Evolutionary conservation across 2,113 vertebrate genomes (phyloP), one percentile per base, ranked within the genome.

Genomic region (Channa argus): DNA sequence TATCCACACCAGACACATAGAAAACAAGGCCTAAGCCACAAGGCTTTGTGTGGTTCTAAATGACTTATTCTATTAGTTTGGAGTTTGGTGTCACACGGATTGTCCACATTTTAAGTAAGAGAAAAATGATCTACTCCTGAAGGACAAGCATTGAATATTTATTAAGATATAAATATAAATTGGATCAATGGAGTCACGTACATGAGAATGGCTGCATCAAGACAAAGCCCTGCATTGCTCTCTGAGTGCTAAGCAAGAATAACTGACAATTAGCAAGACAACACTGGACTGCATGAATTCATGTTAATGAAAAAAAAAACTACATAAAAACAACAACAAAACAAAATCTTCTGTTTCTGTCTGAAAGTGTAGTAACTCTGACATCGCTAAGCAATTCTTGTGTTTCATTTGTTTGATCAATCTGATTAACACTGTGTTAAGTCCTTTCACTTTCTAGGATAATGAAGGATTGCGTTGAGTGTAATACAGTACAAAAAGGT

Each of bases 391-490:
- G 67, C 67, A 56, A 53, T 70, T 76, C 41, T 38, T 63, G 43
- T 14, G 44, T 81, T 84, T 64, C n/a, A 82, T 84, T 79, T 55
- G 63, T 64, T 78, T 77, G 33, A 38, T 24, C 65, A 55, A 79
- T 43, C 58, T 67, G 70, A 1, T 51, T 24, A 24, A 24, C 24
- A 24, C 24, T 24, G 24, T 24, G 24, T 1, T 24, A 24, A 24
- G 8, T 49, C 52, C 61, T 74, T 74, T 77, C 52, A 68, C 49
- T 67, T 77, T 71, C 43, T 14, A 47, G 47, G 54, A 63, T 63
- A 82, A 86, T 64, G 64, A 24, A 65, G 14, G 50, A 12, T 41
- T 63, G 36, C 5, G 38, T 43, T 56, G 51, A 64, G 66, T 1
- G 5, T 8, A 71, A 71, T 6, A 39, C 33, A 33, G 12, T 34